Percentiles rank a stretch among this genome's conserved stretches.
phyloP scores from a whole-genome alignment of 2,113 vertebrate species.

The Beaufortia kweichowensis region DNA sequence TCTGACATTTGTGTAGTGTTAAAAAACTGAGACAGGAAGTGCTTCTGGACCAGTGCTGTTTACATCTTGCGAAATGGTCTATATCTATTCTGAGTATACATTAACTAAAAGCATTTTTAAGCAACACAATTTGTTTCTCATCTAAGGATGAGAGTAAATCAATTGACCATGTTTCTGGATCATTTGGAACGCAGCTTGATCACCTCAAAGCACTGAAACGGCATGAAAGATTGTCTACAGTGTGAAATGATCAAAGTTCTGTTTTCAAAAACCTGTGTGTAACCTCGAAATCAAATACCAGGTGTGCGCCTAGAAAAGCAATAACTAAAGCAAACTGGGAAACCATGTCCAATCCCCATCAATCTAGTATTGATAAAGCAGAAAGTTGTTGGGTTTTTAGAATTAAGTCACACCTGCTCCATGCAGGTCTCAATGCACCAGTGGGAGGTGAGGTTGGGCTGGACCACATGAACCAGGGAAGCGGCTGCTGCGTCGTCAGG shows the following conservation, averaged over 20 bases:
- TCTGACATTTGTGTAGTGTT: too few species aligned
- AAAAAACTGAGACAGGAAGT: too few species aligned
- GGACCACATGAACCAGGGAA: constrained; percentile 71
- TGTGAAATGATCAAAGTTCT: constrained; percentile 48
- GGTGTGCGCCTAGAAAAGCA: background rate
- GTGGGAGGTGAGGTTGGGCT: constrained; percentile 79
- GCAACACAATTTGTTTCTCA: constrained; percentile 41
- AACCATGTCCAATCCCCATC: constrained; percentile 32
- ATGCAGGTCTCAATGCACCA: constrained; percentile 82
- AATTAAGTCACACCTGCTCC: constrained; percentile 75
- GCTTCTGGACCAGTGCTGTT: too few species aligned
- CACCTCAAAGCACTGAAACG: constrained; percentile 11
- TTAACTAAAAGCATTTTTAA: constrained; percentile 32
- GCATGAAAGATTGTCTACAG: constrained; percentile 50
- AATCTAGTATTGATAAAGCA: constrained; percentile 31
- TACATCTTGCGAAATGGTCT: too few species aligned
- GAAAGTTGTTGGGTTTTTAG: background rate
- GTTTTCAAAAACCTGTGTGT: constrained; percentile 31
- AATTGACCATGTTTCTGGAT: constrained; percentile 42
- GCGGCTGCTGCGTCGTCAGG: constrained; percentile 76
- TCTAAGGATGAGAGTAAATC: constrained; percentile 20
- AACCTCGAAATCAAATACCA: constrained; percentile 35
- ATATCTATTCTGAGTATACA: constrained; percentile 33
- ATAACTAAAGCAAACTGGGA: background rate
- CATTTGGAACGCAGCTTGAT: constrained; percentile 14